Base-by-base conservation (phyloP, 2,113 vertebrate genomes). In the Sturnus vulgaris region DNA sequence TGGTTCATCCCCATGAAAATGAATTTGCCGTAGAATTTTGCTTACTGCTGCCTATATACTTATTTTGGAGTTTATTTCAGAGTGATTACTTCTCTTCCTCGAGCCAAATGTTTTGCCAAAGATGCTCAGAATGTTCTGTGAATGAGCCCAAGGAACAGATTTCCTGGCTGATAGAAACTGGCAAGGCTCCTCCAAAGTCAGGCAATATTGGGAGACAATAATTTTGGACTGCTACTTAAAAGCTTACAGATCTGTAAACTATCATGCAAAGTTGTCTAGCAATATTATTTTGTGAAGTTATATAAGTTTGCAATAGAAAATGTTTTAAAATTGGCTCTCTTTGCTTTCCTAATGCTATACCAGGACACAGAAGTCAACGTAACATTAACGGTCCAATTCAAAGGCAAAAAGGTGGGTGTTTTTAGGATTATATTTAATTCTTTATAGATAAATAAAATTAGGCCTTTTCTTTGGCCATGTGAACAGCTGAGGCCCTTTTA, bases 121-220 rank as follows among this genome's bases (percentile, higher is more conserved):
- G 82, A 84, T 56, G 60, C 37, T 93, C 83, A 92, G 71, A 88
- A 86, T 71, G 79, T 95, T 96, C 93, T 94, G 76, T 88, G 88
- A 88, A 93, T 83, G 90, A 96, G 85, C 61, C 44, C 44, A 66
- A 94, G 61, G 76, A 96, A 92, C 93, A 94, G 90, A 88, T 92
- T 97, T 96, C 79, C 40, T 92, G 88, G 56, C 85, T 94, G 82
- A 80, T 88, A 16, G 61, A 88, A 96, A 83, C 53, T 86, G 90
- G 88, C 69, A 86, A 86, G 27, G 5, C 53, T 97, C 37, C 64
- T 75, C 61, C 20, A 60, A 92, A 88, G n/a, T 71, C 72, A 56
- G 57, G 83, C 11, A 40, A 70, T 78, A 87, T 72, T 81, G 79
- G 37, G 56, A 96, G 65, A 90, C 94, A 94, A 75, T 90, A 25